Percentiles rank a stretch among this genome's conserved stretches.
phyloP scores from a whole-genome alignment of 2,113 vertebrate genomes.

The Bungarus multicinctus region DNA sequence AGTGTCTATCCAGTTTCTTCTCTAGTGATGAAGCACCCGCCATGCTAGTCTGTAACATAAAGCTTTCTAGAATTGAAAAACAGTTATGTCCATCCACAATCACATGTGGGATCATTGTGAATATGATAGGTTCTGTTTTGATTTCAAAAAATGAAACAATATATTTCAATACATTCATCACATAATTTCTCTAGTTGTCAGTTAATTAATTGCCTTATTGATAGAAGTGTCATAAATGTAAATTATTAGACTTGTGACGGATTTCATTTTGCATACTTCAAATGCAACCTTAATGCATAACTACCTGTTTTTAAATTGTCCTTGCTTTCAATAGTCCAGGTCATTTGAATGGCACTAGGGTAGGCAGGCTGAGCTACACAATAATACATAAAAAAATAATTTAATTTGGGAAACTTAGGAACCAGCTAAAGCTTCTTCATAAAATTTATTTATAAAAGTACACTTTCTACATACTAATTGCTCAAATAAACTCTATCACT shows the following conservation, averaged over 20 bases:
- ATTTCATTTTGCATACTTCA: neutral
- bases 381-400: neutral
- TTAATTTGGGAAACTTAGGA: neutral
- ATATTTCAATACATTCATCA: neutral
- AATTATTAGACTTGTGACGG: neutral
- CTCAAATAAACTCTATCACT: neutral
- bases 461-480: neutral
- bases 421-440: neutral
- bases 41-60: neutral
- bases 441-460: neutral
- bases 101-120: neutral
- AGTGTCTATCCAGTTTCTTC: too few species aligned
- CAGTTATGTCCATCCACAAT: neutral
- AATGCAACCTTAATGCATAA: neutral
- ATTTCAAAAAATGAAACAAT: neutral
- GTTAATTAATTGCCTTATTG: neutral
- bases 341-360: neutral
- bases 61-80: neutral
- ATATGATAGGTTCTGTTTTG: neutral
- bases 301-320: neutral
- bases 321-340: neutral
- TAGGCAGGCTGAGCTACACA: neutral
- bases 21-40: too few species aligned
- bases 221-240: neutral
- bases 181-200: neutral